Base-by-base conservation (phyloP, 35 echinoderm and acorn worm species). In the Ophioderma brevispina region DNA sequence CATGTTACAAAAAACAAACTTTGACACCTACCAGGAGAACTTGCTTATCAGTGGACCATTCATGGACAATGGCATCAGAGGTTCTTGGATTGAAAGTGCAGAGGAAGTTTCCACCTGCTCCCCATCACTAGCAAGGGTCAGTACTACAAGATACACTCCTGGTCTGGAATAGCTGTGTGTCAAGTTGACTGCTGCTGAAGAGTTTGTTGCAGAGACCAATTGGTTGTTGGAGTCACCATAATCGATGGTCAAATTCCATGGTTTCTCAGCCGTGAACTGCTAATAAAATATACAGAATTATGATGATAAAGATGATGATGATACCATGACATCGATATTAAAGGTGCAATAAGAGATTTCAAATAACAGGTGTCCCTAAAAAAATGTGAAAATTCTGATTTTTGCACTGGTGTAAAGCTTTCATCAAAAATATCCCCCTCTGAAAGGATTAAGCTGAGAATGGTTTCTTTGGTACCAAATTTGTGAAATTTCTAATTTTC, bases 21-120 rank as follows among this genome's bases (percentile, higher is more conserved):
- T 17, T 30, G n/a, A 70, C n/a, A 88, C 63, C 59, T 78, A 93
- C 92, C 86, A 40, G 17, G 37, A 50, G 41, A 93, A 93, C 64
- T 88, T 88, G 80, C 77, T 82, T 13, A 91, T n/a, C 19, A 23
- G 28, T 37, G 95, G 91, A 91, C 95, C 95, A 79, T 31, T 33
- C 4, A 97, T 42, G 23, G 84, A 33, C 4, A 97, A 18, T 2
- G 81, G 79, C 38, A 6, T 32, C 28, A 97, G 40, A n/a, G n/a
- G 40, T 76, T 90, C 84, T 78, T 94, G 78, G 6, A 93, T 78
- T 32, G 36, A 38, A 38, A 94, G 32, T n/a, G 87, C 80, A 18
- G 91, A 87, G 1, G 40, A 30, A 0, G 33, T 28, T 23, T 52
- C 50, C 25, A 87, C 35, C 2, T 75, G 82, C 31, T 38, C 75